Evolutionary conservation across 2,113 vertebrate species (phyloP), one percentile per base, ranked within the genome.

Genomic region (Myotis lucifugus): DNA sequence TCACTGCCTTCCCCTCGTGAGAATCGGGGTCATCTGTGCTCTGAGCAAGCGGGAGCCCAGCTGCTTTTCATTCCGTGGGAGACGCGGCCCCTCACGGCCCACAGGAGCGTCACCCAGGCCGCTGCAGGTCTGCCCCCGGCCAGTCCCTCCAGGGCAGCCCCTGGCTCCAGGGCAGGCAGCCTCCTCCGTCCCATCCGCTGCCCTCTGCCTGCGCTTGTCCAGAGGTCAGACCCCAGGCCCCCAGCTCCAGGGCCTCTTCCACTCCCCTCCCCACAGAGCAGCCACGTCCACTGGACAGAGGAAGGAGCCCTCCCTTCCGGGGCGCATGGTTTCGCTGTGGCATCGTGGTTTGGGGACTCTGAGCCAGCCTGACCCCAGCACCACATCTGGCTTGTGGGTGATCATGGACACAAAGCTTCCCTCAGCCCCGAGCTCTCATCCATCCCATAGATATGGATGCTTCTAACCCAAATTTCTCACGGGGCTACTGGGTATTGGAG

Each of bases 81-180:
- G 32, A 7, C 0, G 0, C 1, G 79, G 54, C 6, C 8, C 8
- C 14, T 19, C 40, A 0, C 29, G 14, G 21, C 25, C 34, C 73
- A 29, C 0, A 6, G 6, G 21, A 21, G 10, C 4, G 29, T 40
- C 0, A 0, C 46, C 34, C 61, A 17, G 40, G 37, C 19, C 6
- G 15, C 13, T 46, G 9, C 40, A 11, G 76, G 15, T 27, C 19
- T 34, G 6, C 32, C 48, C 67, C 4, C 1, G 10, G 32, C 50
- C 50, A 0, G 23, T 52, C 73, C 46, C 18, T 32, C 19, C 21
- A 52, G 73, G 50, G 21, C 34, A 37, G 14, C 34, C 11, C 29
- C 46, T 37, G 12, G 23, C 15, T 4, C 50, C 6, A 14, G 72
- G 21, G 64, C 77, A 12, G 29, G 17, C 42, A 2, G n/a, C 3